These are phyloP conservation scores for Seira ritae DNA, from an alignment of 2,888 invertebrate genomes.

Conservation along the genomic window DNA sequence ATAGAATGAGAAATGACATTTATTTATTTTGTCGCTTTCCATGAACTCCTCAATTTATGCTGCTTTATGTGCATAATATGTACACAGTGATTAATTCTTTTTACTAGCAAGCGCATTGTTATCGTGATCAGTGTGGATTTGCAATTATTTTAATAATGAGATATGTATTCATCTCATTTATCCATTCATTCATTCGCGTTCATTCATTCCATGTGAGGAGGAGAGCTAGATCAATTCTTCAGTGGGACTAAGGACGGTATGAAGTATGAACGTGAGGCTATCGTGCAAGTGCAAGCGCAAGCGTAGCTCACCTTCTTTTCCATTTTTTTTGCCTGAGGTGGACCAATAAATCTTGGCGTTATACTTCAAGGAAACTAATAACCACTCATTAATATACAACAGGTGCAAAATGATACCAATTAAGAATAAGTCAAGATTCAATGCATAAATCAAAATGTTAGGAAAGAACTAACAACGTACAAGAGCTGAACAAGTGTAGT, in stretches of 20 bases:
- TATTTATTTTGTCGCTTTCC: background rate
- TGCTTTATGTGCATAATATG: too few species aligned
- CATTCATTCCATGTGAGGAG: background rate
- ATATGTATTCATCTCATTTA: constrained; percentile 5
- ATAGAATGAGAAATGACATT: background rate
- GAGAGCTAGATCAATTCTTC: too few species aligned
- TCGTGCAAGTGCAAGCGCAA: too few species aligned
- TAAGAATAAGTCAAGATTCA: constrained; percentile 60
- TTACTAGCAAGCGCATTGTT: background rate
- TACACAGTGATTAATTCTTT: background rate
- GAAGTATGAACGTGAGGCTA: too few species aligned
- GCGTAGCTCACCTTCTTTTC: background rate
- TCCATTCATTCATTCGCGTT: background rate
- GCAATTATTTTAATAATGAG: constrained; percentile 2
- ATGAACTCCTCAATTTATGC: background rate
- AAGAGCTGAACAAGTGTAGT: too few species aligned
- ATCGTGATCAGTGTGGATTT: background rate
- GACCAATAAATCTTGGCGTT: constrained; percentile 52
- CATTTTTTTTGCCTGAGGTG: constrained; percentile 48
- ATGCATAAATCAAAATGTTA: constrained; percentile 60
- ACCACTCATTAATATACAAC: constrained; percentile 56
- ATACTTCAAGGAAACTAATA: constrained; percentile 61
- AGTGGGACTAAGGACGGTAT: too few species aligned
- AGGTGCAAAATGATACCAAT: constrained; percentile 64
- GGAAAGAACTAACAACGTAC: background rate